Base-by-base conservation (phyloP, 2,888 invertebrate genomes). In the Noctua fimbriata region DNA sequence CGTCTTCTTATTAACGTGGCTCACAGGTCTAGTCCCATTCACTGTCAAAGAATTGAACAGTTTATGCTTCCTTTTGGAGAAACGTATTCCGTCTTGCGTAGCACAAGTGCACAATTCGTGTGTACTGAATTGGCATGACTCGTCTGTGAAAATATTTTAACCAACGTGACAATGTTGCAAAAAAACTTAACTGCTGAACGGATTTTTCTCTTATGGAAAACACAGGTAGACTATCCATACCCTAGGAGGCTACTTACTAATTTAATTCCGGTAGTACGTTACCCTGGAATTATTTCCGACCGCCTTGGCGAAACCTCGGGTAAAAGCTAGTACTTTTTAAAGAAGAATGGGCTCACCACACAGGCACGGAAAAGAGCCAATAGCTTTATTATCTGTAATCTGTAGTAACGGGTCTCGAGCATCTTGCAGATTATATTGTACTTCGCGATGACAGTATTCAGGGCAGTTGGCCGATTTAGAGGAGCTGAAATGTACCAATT, bases 31-130 rank as follows among this genome's bases (percentile, higher is more conserved):
- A 3, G 63, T 9, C 1, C 36, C 55, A 1, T 18, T 2, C 12
- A 63, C 0, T 1, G 12, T 3, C 14, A 65, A 18, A 5, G 60
- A 14, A 9, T 55, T 52, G 7, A 24, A 10, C 3, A 7, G 55
- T 21, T 10, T 58, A 0, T n/a, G 0, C 3, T 5, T 58, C 18
- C 1, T 12, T 2, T 12, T 69, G 2, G 18, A 0, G 16, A 12
- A 0, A 36, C n/a, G 47, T 1, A 3, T 0, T 6, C 55, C 65
- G 1, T 85, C 44, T 58, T 85, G 85, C 16, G 85, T 85, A 0
- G 85, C 85, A 36, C 85, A 85, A 44, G 85, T 85, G n/a, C 85
- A 85, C 12, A 58, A 0, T 0, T 2, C 4, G 0, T 3, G 21
- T 16, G 16, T 2, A 28, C 0, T 9, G 3, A 4, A 14, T 60